These are phyloP conservation scores for Alectura lathami DNA, from an alignment of 2,113 vertebrate genomes.

Conservation along the genomic window DNA sequence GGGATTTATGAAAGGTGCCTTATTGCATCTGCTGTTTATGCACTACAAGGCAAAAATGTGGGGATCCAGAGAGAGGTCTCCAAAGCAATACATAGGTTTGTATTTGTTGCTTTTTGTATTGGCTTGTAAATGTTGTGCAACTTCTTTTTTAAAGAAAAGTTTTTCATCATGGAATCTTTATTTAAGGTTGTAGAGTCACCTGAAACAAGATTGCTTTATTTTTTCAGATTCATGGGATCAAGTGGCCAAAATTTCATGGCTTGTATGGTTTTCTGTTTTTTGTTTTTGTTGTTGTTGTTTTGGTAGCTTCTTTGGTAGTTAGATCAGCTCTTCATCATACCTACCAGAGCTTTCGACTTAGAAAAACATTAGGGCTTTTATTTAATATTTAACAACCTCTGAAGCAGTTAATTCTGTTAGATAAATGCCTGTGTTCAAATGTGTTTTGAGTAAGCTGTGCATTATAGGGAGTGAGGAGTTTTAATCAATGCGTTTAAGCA, in stretches of 20 bases:
- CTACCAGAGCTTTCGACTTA: not conserved
- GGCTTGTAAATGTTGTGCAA: not conserved
- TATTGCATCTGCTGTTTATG: slow-evolving; percentile 83
- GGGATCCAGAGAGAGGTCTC: slow-evolving; percentile 84
- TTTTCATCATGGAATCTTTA: not conserved
- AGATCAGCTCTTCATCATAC: not conserved
- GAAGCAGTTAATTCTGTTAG: not conserved
- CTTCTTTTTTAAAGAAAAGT: not conserved
- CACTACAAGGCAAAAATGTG: slow-evolving; percentile 83
- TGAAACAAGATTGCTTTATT: not conserved
- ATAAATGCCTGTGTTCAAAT: not conserved
- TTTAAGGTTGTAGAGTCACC: not conserved
- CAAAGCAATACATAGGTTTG: slow-evolving; percentile 91
- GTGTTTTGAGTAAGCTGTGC: not conserved
- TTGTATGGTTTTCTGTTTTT: not conserved
- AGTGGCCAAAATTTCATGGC: not conserved
- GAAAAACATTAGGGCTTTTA: not conserved
- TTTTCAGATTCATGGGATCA: not conserved
- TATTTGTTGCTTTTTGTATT: not conserved
- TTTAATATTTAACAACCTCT: not conserved
- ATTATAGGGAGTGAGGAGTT: not conserved
- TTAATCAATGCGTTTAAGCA: not conserved
- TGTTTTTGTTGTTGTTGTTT: no score
- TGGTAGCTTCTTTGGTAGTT: not conserved
- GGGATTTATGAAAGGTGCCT: slow-evolving; percentile 84